Evolutionary conservation across 2,797 vertebrate genomes (phyloP).

Genomic region (Gadopsis marmoratus): DNA sequence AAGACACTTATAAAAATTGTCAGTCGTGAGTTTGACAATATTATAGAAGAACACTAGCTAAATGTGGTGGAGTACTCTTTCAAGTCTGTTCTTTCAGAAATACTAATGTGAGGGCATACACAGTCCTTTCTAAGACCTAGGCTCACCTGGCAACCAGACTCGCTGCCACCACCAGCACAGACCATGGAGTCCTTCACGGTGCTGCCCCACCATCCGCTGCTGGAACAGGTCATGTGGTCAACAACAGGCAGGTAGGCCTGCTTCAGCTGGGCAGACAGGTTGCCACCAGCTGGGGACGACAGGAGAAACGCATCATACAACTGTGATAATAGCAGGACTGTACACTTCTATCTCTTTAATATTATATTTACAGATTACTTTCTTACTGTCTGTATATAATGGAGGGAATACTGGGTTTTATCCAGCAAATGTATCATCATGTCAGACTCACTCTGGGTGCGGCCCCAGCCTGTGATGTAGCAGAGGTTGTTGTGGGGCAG

Average conservation of each 20-base stretch:
- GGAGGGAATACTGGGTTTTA: background rate
- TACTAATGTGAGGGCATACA: background rate
- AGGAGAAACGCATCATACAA: background rate
- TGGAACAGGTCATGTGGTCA: slow-evolving; percentile 84
- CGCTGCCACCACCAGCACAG: slow-evolving; percentile 87
- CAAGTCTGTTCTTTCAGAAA: background rate
- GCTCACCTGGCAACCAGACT: slow-evolving; percentile 90
- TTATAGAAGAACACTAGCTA: background rate
- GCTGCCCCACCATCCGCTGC: slow-evolving; percentile 89
- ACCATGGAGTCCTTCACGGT: slow-evolving; percentile 90
- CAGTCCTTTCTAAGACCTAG: background rate
- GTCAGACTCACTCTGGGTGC: slow-evolving; percentile 87
- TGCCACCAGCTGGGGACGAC: slow-evolving; percentile 78
- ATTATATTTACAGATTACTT: background rate
- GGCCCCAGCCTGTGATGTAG: slow-evolving; percentile 93
- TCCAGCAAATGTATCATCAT: background rate
- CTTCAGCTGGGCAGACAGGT: slow-evolving; percentile 86
- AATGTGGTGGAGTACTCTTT: background rate
- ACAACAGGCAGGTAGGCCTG: slow-evolving; percentile 90
- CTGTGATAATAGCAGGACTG: too few relatives aligned
- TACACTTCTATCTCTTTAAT: background rate
- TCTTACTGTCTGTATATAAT: background rate
- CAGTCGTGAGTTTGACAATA: background rate
- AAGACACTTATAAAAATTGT: background rate
- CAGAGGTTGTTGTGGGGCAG: slow-evolving; percentile 89